These are phyloP conservation scores for Yoshiicerus persimilis DNA, from an alignment of 1,140 invertebrate species.

Conservation along the genomic window DNA sequence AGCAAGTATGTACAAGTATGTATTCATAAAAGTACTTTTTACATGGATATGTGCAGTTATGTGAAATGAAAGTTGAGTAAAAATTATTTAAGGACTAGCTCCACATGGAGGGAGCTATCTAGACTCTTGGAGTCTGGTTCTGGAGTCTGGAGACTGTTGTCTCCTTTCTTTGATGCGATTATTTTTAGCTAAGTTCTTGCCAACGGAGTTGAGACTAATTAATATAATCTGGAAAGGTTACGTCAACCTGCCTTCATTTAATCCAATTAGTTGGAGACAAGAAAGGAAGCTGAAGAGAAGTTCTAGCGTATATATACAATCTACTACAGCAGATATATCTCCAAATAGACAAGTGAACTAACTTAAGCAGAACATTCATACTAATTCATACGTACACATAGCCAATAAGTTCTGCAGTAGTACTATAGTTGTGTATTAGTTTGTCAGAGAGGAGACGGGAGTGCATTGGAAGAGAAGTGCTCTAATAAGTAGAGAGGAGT, in stretches of 20 bases:
- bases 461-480: neutral
- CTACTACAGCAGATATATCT: neutral
- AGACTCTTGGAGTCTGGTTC: neutral
- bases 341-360: neutral
- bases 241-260: constrained; percentile 12
- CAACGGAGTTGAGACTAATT: neutral
- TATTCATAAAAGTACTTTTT: no score
- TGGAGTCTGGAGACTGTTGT: neutral
- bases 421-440: neutral
- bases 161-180: neutral
- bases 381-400: neutral
- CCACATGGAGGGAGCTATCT: neutral
- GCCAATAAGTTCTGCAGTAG: neutral
- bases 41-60: no score
- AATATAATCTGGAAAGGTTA: constrained; percentile 12
- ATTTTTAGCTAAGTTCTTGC: neutral
- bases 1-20: no score
- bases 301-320: neutral
- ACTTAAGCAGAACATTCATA: neutral
- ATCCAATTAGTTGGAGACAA: constrained; percentile 20
- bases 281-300: neutral
- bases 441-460: neutral
- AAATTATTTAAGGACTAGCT: neutral
- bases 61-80: no score
- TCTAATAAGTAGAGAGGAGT: neutral